Percentiles rank a stretch among this genome's conserved stretches.
These are phyloP conservation scores for Chamaea fasciata DNA, from an alignment of 2,113 vertebrate genomes.

Conservation along the genomic window DNA sequence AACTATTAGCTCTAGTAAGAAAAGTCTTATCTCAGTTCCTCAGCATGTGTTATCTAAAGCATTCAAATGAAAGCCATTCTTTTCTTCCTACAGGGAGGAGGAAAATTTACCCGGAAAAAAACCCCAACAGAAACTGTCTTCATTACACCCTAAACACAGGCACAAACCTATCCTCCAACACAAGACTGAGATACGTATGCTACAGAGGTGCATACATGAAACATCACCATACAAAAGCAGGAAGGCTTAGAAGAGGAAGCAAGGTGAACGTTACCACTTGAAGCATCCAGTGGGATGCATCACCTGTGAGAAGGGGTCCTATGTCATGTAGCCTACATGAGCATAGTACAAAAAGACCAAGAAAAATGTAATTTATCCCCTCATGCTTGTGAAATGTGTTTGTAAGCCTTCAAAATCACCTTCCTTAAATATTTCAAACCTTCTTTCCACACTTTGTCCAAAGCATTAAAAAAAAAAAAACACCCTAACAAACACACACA, in stretches of 20 bases:
- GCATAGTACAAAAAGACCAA: not conserved
- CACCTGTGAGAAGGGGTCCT: not conserved
- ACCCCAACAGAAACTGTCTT: not conserved
- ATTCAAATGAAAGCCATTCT: not conserved
- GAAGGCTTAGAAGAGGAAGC: not conserved
- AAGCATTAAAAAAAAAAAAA: not conserved
- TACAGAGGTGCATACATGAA: not conserved
- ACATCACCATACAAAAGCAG: not conserved
- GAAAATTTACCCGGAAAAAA: not conserved
- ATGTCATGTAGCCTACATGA: accelerated
- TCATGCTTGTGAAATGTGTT: not conserved
- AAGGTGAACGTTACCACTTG: not conserved
- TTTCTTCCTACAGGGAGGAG: not conserved
- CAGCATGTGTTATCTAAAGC: not conserved
- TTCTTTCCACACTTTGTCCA: not conserved
- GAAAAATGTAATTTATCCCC: not conserved
- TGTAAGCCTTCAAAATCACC: not conserved
- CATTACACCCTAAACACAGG: not conserved
- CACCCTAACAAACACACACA: not conserved
- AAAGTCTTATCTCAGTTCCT: not conserved
- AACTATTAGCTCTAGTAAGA: not conserved
- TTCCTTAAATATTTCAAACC: not conserved
- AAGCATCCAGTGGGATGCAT: not conserved
- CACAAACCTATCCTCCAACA: not conserved
- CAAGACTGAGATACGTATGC: not conserved